A percentile compares a stretch with the other conserved stretches of the same genome.
These are phyloP conservation scores for Centropus bengalensis DNA, from an alignment of 2,113 vertebrate species.

Conservation along the genomic window DNA sequence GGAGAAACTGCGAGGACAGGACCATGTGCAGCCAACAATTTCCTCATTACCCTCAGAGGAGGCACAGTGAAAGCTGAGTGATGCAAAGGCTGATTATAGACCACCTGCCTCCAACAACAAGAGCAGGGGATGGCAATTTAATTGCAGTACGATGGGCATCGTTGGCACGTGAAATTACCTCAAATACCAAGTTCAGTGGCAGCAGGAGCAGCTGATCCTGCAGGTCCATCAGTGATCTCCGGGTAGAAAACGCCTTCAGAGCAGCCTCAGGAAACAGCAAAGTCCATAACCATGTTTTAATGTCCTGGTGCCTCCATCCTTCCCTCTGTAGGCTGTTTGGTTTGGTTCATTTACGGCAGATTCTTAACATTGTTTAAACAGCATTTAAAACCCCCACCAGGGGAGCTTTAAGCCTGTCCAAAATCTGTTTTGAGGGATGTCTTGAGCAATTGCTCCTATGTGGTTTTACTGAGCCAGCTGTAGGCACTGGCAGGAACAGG, in stretches of 20 bases:
- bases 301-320: neutral
- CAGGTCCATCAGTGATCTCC: neutral
- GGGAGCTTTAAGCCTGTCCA: neutral
- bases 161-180: conserved; percentile 51
- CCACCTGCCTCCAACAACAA: conserved; percentile 9
- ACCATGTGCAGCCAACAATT: neutral
- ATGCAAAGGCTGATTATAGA: conserved; percentile 28
- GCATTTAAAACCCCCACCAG: neutral
- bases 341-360: conserved; percentile 12
- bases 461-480: rapidly evolving
- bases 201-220: conserved; percentile 21
- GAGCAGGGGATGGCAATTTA: conserved; percentile 38
- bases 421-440: neutral
- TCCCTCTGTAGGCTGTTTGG: neutral
- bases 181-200: neutral
- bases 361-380: conserved; percentile 12
- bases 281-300: neutral
- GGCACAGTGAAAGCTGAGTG: rapidly evolving
- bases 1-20: neutral
- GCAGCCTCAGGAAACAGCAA: neutral
- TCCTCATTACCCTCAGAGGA: neutral
- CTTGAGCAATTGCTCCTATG: neutral
- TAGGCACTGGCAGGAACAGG: neutral
- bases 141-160: conserved; percentile 18
- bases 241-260: neutral